phyloP scores from a whole-genome alignment of 2,797 vertebrate species.

The Craterocephalus amniculus region DNA sequence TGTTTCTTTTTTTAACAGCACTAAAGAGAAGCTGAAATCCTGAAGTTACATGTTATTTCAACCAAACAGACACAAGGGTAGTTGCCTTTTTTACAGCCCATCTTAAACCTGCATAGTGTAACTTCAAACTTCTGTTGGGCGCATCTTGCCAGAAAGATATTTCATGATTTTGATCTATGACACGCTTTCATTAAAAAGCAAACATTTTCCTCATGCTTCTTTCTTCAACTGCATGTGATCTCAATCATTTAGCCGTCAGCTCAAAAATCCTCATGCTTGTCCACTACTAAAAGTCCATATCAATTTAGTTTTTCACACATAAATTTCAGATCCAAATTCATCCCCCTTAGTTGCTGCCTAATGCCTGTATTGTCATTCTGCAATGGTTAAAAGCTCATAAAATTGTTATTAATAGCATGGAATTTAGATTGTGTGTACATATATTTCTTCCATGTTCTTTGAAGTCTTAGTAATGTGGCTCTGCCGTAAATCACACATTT shows the following conservation, averaged over 20 bases:
- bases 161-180: slow-evolving; percentile 13
- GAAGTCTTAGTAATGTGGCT: slow-evolving; percentile 16
- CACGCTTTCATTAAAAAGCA: slow-evolving; percentile 34
- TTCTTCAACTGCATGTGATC: slow-evolving; percentile 30
- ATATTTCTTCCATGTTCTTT: slow-evolving; percentile 4
- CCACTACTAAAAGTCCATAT: slow-evolving; percentile 29
- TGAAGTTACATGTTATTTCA: slow-evolving; percentile 7
- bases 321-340: slow-evolving; percentile 20
- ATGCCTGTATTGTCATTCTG: not conserved
- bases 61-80: not conserved
- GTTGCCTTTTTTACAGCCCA: not conserved
- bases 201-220: slow-evolving; percentile 30
- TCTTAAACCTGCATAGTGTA: not conserved
- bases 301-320: slow-evolving; percentile 29
- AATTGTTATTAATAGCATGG: slow-evolving; percentile 8
- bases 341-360: slow-evolving; percentile 17
- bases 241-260: slow-evolving; percentile 45
- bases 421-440: slow-evolving; percentile 16
- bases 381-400: slow-evolving; percentile 19
- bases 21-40: slow-evolving; percentile 14
- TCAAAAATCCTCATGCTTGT: slow-evolving; percentile 26
- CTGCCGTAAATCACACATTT: slow-evolving; percentile 35
- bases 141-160: not conserved
- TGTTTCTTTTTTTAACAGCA: slow-evolving; percentile 20
- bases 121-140: not conserved